Evolutionary conservation across 2,797 vertebrate species (phyloP).

Genomic region (Gymnocypris eckloni): DNA sequence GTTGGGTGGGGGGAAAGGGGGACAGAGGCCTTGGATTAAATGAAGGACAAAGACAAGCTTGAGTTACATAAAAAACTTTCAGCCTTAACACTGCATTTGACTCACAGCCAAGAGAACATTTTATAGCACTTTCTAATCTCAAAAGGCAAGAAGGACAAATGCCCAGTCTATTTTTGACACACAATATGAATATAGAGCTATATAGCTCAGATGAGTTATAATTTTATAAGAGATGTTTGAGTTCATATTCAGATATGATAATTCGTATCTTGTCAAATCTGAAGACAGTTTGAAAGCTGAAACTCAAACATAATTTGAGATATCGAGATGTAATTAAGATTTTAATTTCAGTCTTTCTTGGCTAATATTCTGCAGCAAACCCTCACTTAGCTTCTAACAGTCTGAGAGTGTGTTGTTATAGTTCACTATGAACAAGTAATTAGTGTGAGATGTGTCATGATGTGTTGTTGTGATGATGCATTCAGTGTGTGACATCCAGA

Average conservation of each 20-base stretch:
- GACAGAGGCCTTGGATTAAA: conserved; percentile 14
- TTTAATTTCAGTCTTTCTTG: neutral
- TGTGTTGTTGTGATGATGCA: neutral
- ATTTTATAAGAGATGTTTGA: neutral
- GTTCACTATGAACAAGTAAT: neutral
- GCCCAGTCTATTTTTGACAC: neutral
- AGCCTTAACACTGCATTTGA: neutral
- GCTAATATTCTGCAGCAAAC: neutral
- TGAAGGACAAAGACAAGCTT: conserved; percentile 57
- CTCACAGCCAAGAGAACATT: neutral
- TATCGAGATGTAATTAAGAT: neutral
- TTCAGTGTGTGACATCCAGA: neutral
- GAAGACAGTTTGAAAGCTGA: neutral
- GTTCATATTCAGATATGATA: neutral
- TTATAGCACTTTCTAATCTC: neutral
- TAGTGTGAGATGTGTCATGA: conserved; percentile 1
- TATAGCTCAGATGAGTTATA: neutral
- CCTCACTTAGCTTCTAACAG: neutral
- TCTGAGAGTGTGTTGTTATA: neutral
- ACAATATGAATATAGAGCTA: neutral
- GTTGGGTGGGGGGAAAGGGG: conserved; percentile 43
- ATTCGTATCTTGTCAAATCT: neutral
- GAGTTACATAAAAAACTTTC: conserved; percentile 35
- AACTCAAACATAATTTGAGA: neutral
- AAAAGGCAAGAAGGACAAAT: neutral